Base-by-base conservation (phyloP, 2,113 vertebrate genomes). In the Sclerurus mexicanus region DNA sequence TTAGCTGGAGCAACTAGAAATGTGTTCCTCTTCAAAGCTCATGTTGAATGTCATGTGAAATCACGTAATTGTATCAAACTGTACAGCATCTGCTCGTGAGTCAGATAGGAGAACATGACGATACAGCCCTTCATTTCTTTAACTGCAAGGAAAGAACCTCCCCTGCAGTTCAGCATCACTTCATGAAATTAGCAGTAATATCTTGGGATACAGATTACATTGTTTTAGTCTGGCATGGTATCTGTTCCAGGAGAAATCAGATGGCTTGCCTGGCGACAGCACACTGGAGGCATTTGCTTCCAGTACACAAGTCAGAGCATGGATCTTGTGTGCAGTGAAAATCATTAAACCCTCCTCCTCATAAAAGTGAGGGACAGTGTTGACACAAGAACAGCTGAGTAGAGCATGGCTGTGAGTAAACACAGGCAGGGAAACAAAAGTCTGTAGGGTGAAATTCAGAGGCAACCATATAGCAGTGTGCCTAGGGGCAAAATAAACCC, bases 91-190 rank as follows among this genome's bases (percentile, higher is more conserved):
- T 96, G 90, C 87, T 88, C 4, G 9, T 95, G 95, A 96, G 75
- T 95, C 95, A 97, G 91, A 90, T 22, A 62, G 50, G 68, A 71
- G 95, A 95, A 94, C 94, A 93, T 93, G 93, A 93, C 27, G 82
- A 91, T 85, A 93, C 78, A 90, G 69, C 87, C 47, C 52, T 96
- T 88, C 66, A 85, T 96, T 93, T 83, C 72, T 80, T 59, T 37
- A 90, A 81, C 63, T 90, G 86, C 27, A 94, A 33, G 90, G 85
- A 44, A 87, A 93, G 93, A 96, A 90, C 93, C 95, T 93, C 93
- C 92, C 76, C 87, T 97, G 95, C 90, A 92, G 37, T 95, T 88
- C 80, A 91, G 93, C 82, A 81, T 93, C 90, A 55, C 55, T 95
- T 91, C 47, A 42, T 91, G 85, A 93, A 95, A 94, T 91, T 72